Percentiles rank a stretch among this genome's conserved stretches.
phyloP scores from a whole-genome alignment of 2,113 vertebrate genomes.

The Psettodes erumei region DNA sequence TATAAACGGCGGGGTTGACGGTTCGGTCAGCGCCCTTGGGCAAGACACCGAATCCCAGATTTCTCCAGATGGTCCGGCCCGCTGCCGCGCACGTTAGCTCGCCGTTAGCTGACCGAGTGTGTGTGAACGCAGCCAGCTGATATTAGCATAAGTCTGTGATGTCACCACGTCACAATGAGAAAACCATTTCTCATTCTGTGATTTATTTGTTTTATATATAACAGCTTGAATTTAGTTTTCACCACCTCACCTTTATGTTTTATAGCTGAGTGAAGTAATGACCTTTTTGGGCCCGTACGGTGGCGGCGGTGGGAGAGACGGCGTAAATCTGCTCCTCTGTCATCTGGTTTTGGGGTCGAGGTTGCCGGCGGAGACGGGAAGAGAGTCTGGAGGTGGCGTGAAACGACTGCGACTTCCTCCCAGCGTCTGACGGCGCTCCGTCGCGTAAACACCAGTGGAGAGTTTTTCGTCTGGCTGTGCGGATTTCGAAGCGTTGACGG shows the following conservation, averaged over 20 bases:
- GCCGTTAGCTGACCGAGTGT: not conserved
- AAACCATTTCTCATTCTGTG: not conserved
- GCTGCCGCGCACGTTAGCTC: not conserved
- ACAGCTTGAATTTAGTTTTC: constrained; percentile 5
- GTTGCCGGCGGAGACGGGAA: not conserved
- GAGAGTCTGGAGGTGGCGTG: constrained; percentile 22
- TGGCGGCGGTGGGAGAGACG: not conserved
- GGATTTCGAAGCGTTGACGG: not conserved
- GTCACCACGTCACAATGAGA: not conserved
- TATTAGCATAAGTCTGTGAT: not conserved
- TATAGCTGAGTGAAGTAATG: constrained; percentile 3
- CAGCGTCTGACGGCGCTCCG: not conserved
- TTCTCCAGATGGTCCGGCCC: not conserved
- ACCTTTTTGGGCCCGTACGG: not conserved
- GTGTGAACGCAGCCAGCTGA: not conserved
- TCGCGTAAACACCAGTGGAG: constrained; percentile 8
- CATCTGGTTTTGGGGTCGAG: constrained; percentile 36
- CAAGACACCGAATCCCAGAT: not conserved
- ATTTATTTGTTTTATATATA: not conserved
- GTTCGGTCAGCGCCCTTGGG: not conserved
- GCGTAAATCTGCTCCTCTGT: not conserved
- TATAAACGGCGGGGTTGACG: not conserved
- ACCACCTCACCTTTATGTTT: constrained; percentile 20
- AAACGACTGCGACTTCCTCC: constrained; percentile 18
- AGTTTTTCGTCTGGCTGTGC: too few species aligned